Evolutionary conservation across 2,888 invertebrate species (phyloP).

Genomic region (Agonum fuliginosum): DNA sequence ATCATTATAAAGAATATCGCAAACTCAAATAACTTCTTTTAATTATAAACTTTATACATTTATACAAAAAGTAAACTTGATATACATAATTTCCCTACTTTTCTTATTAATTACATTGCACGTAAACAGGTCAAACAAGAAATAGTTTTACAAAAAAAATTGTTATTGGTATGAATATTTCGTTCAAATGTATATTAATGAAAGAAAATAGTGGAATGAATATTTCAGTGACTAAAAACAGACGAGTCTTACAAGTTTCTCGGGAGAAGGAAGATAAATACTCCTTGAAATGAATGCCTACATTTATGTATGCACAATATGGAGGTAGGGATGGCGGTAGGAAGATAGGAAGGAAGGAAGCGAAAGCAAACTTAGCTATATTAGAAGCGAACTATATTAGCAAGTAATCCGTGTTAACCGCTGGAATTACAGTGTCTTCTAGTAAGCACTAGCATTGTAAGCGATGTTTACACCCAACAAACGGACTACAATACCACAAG

Average conservation of each 20-base stretch:
- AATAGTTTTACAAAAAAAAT: not conserved
- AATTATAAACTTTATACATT: conserved; percentile 12
- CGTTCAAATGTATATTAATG: too few relatives aligned
- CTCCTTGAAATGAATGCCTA: not conserved
- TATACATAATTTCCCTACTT: not conserved
- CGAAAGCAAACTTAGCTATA: not conserved
- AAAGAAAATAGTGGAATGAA: not conserved
- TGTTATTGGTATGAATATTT: not conserved
- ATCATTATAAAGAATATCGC: not conserved
- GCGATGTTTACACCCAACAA: not conserved
- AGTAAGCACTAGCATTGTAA: not conserved
- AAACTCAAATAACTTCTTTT: conserved; percentile 6
- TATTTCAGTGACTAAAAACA: not conserved
- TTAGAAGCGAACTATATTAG: conserved; percentile 28
- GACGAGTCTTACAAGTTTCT: not conserved
- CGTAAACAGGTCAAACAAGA: not conserved
- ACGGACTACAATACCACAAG: not conserved
- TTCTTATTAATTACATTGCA: conserved; percentile 12
- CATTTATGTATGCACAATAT: not conserved
- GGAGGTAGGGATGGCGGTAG: not conserved
- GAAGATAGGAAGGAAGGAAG: conserved; percentile 4
- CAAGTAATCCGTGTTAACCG: conserved; percentile 28
- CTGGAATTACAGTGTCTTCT: conserved; percentile 21
- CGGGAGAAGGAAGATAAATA: not conserved
- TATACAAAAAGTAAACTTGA: not conserved